Percentiles rank a stretch among this genome's conserved stretches.
These are phyloP conservation scores for Leptonema lineaticorne DNA, from an alignment of 1,140 invertebrate genomes.

Conservation along the genomic window DNA sequence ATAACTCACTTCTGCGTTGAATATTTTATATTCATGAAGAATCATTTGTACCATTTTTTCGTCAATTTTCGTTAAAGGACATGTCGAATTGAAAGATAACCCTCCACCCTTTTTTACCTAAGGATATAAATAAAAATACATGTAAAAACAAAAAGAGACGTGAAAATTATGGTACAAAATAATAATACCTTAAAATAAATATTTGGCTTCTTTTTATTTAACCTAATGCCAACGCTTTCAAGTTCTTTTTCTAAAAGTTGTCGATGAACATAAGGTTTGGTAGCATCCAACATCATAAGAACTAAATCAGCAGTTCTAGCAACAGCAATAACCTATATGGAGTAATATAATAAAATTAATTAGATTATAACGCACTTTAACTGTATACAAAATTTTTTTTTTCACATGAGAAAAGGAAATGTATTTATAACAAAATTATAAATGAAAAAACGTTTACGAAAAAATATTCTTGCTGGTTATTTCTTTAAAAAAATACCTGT, in stretches of 20 bases:
- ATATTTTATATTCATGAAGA: conserved; percentile 98
- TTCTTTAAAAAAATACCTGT: conserved; percentile 56
- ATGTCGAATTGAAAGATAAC: conserved; percentile 97
- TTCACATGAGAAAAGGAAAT: too few species aligned
- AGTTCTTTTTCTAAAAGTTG: conserved; percentile 89
- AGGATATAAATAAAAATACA: conserved; percentile 42
- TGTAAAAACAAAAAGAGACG: not conserved
- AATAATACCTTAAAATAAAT: conserved; percentile 90
- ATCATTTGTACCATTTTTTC: conserved; percentile 99
- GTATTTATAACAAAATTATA: too few species aligned
- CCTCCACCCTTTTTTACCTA: conserved; percentile 95
- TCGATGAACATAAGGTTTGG: conserved; percentile 93
- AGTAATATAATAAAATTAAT: not conserved
- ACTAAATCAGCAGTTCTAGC: conserved; percentile 95
- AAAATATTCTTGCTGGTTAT: not conserved
- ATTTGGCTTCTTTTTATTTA: conserved; percentile 93
- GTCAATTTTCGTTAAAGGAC: conserved; percentile 89
- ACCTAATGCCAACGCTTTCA: conserved; percentile 93
- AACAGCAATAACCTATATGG: conserved; percentile 86
- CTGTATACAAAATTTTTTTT: too few species aligned
- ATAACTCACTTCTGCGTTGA: conserved; percentile 82
- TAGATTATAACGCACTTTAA: not conserved
- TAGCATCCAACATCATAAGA: conserved; percentile 98
- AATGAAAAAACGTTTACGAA: not conserved
- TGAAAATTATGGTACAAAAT: not conserved